A percentile compares a stretch with the other conserved stretches of the same genome.
Conservation (phyloP, 2,888 invertebrate species). For the Podotricha telesiphe region DNA sequence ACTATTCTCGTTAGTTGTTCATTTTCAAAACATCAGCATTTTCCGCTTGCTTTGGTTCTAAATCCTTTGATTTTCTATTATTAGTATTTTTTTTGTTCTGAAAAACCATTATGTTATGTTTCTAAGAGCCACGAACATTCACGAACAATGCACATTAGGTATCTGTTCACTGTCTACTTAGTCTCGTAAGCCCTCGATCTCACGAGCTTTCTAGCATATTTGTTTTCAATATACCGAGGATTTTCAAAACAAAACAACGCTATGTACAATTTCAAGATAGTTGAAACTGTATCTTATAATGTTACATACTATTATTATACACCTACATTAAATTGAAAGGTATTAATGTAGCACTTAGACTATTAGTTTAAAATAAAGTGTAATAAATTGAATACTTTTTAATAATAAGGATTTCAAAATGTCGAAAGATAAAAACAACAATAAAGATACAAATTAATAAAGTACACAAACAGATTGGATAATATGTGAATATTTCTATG, state of each 20-base stretch:
- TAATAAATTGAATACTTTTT: too few species aligned
- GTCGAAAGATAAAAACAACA: too few species aligned
- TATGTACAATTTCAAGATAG: not conserved
- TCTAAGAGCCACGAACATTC: conserved; percentile 10
- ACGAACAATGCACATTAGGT: conserved; percentile 20
- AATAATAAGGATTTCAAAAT: too few species aligned
- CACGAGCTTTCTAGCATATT: conserved; percentile 16
- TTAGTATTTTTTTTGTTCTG: conserved; percentile 18
- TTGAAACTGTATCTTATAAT: not conserved
- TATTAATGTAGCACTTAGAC: too few species aligned
- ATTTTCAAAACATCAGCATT: conserved; percentile 79
- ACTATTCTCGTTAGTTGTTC: conserved; percentile 84
- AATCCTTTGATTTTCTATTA: conserved; percentile 49
- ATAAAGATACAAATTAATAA: too few species aligned
- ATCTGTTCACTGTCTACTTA: conserved; percentile 27
- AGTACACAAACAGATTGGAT: too few species aligned
- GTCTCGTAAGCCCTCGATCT: conserved; percentile 20
- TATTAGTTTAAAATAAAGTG: too few species aligned
- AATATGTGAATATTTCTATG: too few species aligned
- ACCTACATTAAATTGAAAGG: too few species aligned
- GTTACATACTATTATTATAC: too few species aligned
- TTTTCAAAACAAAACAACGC: conserved; percentile 6
- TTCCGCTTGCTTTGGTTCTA: conserved; percentile 60
- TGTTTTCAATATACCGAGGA: conserved; percentile 21
- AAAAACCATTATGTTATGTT: conserved; percentile 2